Base-by-base conservation (phyloP, 2,113 vertebrate species). In the Channa argus region DNA sequence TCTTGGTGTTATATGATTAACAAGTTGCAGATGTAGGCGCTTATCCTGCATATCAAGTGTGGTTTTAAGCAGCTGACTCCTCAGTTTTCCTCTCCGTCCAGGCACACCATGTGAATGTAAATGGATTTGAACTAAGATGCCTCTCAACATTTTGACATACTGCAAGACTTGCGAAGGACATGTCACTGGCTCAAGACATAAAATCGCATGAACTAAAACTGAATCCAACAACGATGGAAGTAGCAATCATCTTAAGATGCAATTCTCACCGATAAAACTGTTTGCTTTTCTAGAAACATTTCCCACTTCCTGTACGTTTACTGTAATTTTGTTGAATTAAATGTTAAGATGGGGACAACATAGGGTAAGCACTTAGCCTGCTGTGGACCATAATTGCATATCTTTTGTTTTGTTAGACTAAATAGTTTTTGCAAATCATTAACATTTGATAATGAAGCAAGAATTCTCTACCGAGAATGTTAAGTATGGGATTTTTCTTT, bases 1-100 rank as follows among this genome's bases (percentile, higher is more conserved):
- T 77, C 47, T 67, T 83, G 65, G 67, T 91, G 78, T 86, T 73
- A 83, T 85, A 74, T 76, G 81, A 93, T 93, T 89, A 89, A 82
- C 86, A 82, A 77, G 72, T 86, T 82, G 88, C 88, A 88, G 77
- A 86, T 89, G 86, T 56, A 75, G 81, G 70, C 52, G 41, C 66
- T 80, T 85, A 76, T 74, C 87, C 69, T 84, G 90, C 86, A 89
- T 89, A 84, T 88, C 67, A 88, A 89, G 64, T 67, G 14, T 8
- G 43, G 47, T 72, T 67, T 63, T 78, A 24, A 67, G 82, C 70
- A 86, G 90, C 91, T 91, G 91, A 92, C 90, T 88, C 82, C 46
- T 88, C 86, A 80, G 15, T 88, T 93, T 87, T 81, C 61, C 47
- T 55, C 63, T 65, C 67, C 59, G 46, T 64, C 38, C 80, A 41